Evolutionary conservation across 2,113 vertebrate genomes (phyloP).

Genomic region (Scopus umbretta): DNA sequence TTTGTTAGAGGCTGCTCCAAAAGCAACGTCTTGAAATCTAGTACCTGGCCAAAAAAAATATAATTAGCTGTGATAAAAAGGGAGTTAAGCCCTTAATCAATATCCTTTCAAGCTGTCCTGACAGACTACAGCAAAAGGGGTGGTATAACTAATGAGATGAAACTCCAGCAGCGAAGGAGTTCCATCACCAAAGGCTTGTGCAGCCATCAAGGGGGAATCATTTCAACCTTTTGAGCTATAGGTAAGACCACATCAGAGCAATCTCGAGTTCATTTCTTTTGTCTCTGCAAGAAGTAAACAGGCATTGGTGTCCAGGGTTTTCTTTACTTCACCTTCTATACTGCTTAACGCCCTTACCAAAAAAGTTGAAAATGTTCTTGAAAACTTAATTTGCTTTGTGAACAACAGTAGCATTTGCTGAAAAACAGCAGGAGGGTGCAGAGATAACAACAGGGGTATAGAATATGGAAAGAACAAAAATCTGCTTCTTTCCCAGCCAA

Average conservation of each 20-base stretch:
- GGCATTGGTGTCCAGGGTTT: neutral
- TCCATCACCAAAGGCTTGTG: neutral
- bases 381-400: neutral
- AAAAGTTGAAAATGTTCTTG: neutral
- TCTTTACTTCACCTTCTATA: neutral
- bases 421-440: neutral
- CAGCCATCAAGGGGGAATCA: neutral
- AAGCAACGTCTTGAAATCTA: neutral
- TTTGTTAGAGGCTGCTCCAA: slow-evolving; percentile 2
- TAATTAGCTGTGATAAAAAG: slow-evolving; percentile 44
- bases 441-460: neutral
- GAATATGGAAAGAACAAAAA: neutral
- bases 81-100: slow-evolving; percentile 53
- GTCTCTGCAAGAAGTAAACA: neutral
- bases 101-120: slow-evolving; percentile 29
- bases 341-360: neutral
- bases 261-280: neutral
- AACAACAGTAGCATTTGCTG: neutral
- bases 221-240: neutral
- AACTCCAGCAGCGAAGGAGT: neutral
- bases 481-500: neutral
- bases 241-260: neutral
- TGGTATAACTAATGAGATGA: slow-evolving; percentile 16
- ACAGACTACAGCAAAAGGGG: neutral
- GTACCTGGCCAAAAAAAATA: slow-evolving; percentile 31